These are phyloP conservation scores for Meliscaeva auricollis DNA, from an alignment of 2,888 invertebrate genomes.

Conservation along the genomic window DNA sequence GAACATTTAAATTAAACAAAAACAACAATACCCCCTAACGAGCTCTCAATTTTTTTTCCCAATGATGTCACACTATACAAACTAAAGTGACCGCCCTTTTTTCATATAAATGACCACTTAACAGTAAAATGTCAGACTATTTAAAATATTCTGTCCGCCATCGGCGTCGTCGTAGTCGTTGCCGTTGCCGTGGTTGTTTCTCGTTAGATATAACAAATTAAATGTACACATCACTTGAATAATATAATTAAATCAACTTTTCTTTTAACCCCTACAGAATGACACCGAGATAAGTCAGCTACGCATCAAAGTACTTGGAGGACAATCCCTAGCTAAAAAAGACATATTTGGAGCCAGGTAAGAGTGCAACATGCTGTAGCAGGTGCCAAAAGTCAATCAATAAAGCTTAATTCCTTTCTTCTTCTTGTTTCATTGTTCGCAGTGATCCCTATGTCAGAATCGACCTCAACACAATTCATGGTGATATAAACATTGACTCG, in stretches of 20 bases:
- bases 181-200: not conserved
- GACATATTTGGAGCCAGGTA: conserved; percentile 99
- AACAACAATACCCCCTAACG: conserved; percentile 11
- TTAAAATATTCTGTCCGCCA: conserved; percentile 9
- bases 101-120: conserved; percentile 41
- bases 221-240: conserved; percentile 20
- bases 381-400: not conserved
- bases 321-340: conserved; percentile 97
- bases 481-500: conserved; percentile 95
- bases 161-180: not conserved
- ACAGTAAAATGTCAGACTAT: conserved; percentile 43
- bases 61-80: conserved; percentile 37
- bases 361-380: conserved; percentile 24
- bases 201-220: conserved; percentile 14
- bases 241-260: conserved; percentile 41
- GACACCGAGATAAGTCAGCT: conserved; percentile 91
- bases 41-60: conserved; percentile 20
- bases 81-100: conserved; percentile 29
- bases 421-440: conserved; percentile 80
- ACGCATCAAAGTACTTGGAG: conserved; percentile 93
- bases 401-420: conserved; percentile 42
- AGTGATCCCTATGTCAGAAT: conserved; percentile 99
- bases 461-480: conserved; percentile 93
- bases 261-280: conserved; percentile 85
- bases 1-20: conserved; percentile 28